Percentiles rank a stretch among this genome's conserved stretches.
These are phyloP conservation scores for Lasioglossum calceatum DNA, from an alignment of 2,888 invertebrate species.

Conservation along the genomic window DNA sequence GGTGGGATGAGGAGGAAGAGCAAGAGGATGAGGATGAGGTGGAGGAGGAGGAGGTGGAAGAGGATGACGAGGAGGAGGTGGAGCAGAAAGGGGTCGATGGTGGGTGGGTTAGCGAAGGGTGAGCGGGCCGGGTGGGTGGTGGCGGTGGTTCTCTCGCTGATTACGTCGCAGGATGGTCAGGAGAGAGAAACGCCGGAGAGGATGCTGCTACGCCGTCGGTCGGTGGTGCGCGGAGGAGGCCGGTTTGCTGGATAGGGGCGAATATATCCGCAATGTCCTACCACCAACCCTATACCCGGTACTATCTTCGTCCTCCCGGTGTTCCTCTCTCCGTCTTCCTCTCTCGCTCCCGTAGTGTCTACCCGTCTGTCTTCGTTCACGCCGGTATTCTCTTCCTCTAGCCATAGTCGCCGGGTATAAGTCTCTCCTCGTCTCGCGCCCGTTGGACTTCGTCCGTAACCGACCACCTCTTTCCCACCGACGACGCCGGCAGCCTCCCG, in stretches of 20 bases:
- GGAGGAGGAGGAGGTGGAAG: conserved; percentile 46
- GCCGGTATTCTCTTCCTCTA: conserved; percentile 37
- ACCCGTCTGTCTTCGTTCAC: conserved; percentile 43
- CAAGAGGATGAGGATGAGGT: conserved; percentile 65
- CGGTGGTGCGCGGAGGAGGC: conserved; percentile 74
- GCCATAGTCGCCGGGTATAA: conserved; percentile 27
- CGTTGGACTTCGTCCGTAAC: conserved; percentile 31
- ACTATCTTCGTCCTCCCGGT: conserved; percentile 61
- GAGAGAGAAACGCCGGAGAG: conserved; percentile 84
- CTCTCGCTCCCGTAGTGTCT: conserved; percentile 33
- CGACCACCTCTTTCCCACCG: conserved; percentile 44
- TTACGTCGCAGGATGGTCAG: conserved; percentile 84
- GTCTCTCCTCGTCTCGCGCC: conserved; percentile 19
- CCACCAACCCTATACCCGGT: conserved; percentile 76
- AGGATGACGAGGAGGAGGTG: conserved; percentile 68
- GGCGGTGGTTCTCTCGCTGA: conserved; percentile 82
- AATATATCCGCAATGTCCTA: conserved; percentile 84
- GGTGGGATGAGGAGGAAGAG: conserved; percentile 62
- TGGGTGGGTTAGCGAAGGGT: conserved; percentile 61
- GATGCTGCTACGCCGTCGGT: conserved; percentile 84
- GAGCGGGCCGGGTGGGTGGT: conserved; percentile 65
- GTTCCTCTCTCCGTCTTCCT: conserved; percentile 57
- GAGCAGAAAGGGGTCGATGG: conserved; percentile 65
- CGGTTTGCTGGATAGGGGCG: conserved; percentile 79
- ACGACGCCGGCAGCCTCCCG: conserved; percentile 62